Base-by-base conservation (phyloP, 2,888 invertebrate species). In the Tenodera sinensis region DNA sequence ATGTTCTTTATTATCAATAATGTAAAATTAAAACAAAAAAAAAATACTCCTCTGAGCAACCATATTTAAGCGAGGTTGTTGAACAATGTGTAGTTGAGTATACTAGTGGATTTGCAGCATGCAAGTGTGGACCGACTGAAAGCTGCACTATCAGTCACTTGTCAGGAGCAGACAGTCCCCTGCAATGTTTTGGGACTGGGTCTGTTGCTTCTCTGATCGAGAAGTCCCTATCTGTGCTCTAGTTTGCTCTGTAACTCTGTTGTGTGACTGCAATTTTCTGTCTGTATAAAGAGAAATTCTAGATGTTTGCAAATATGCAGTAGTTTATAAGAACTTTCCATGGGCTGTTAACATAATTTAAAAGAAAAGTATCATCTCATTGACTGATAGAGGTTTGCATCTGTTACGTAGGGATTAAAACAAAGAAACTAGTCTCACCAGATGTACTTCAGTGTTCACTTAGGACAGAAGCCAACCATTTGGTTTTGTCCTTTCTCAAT, bases 291-390 rank as follows among this genome's bases (percentile, higher is more conserved):
- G 90, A 89, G 90, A 90, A 90, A 90, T 91, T 91, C 91, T 92
- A 92, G 92, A 91, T 92, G 92, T 92, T 71, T 91, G 91, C 91
- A 91, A 92, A 92, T 92, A 92, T 92, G 92, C 92, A 92, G 91
- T 92, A 92, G 92, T 91, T 91, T 91, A 90, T 91, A 91, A 91
- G 90, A 91, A 90, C 89, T 91, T 91, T 91, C 90, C 91, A 91
- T 91, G 91, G 91, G 91, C 91, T 92, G 92, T 92, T 91, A 90
- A 90, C 88, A 89, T 90, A 90, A 90, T 90, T 90, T 90, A 91
- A 91, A 90, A 90, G 88, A 88, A 71, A 91, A 91, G 90, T 91
- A 90, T 90, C 89, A 90, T 90, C 85, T 91, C 88, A 91, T 90
- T 90, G 90, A 91, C 91, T 91, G 91, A 91, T 90, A 89, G 90